Evolutionary conservation across 2,797 vertebrate genomes (phyloP).

Genomic region (Galago senegalensis): DNA sequence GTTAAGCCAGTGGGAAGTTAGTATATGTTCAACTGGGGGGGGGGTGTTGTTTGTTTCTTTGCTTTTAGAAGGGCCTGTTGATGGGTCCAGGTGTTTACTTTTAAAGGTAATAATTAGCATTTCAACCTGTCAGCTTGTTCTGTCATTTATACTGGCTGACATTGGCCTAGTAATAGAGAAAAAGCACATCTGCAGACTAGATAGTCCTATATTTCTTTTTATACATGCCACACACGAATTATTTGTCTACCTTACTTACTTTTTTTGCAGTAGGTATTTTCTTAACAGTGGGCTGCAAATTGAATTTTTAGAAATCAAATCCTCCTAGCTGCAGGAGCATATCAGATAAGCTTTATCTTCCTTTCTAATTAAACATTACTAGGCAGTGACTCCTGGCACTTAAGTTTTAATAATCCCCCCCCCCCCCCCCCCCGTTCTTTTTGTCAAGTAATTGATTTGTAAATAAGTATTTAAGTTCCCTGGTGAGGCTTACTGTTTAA

Average conservation of each 20-base stretch:
- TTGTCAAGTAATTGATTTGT: slow-evolving; percentile 58
- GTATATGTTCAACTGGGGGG: neutral
- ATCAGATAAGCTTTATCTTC: slow-evolving; percentile 44
- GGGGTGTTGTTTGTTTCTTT: neutral
- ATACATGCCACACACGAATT: neutral
- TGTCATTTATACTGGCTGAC: slow-evolving; percentile 11
- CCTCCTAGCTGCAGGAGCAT: neutral
- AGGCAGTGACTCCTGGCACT: neutral
- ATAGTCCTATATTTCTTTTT: neutral
- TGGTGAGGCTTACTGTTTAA: neutral
- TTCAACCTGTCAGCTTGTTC: slow-evolving; percentile 85
- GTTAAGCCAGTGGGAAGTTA: neutral
- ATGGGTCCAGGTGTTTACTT: slow-evolving; percentile 58
- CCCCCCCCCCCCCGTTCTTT: neutral
- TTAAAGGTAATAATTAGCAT: slow-evolving; percentile 85
- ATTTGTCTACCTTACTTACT: neutral
- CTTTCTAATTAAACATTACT: slow-evolving; percentile 31
- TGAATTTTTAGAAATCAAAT: slow-evolving; percentile 35
- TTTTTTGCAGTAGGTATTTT: slow-evolving; percentile 8
- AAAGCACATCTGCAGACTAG: slow-evolving; percentile 24
- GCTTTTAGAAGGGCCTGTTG: neutral
- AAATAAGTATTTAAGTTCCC: slow-evolving; percentile 24
- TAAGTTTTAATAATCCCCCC: neutral
- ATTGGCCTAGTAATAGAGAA: slow-evolving; percentile 57
- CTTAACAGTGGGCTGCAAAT: slow-evolving; percentile 41